phyloP scores from a whole-genome alignment of 2,888 invertebrate genomes.

The Dugesia japonica region DNA sequence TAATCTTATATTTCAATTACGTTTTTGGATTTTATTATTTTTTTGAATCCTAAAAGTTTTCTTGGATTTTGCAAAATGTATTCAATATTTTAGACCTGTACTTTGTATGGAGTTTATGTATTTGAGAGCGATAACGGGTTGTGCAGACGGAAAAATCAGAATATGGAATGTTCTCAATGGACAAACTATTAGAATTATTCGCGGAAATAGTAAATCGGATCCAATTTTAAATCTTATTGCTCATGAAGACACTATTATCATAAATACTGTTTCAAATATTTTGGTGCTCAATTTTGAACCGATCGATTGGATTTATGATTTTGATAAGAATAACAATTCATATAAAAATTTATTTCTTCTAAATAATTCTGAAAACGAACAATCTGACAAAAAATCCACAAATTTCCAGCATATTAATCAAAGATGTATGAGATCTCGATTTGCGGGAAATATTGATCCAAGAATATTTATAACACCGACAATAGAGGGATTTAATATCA shows the following conservation, averaged over 20 bases:
- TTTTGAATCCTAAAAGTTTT: too few relatives aligned
- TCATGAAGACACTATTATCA: constrained; percentile 43
- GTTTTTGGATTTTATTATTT: too few relatives aligned
- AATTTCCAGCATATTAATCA: neutral
- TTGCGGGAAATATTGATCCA: neutral
- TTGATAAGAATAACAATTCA: constrained; percentile 12
- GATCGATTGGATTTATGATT: constrained; percentile 43
- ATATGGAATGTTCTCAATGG: constrained; percentile 47
- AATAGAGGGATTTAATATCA: neutral
- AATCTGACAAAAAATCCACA: neutral
- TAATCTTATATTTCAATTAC: too few relatives aligned
- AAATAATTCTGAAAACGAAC: neutral
- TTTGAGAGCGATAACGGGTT: constrained; percentile 46
- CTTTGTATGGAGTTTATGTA: constrained; percentile 45
- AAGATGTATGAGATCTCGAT: neutral
- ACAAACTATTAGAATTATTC: constrained; percentile 46
- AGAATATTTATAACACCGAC: neutral
- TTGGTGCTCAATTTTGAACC: constrained; percentile 46
- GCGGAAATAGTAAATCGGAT: constrained; percentile 47
- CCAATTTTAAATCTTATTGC: constrained; percentile 44
- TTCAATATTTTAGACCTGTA: too few relatives aligned
- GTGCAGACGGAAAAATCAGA: constrained; percentile 44
- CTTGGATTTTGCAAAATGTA: too few relatives aligned
- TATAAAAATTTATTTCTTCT: neutral
- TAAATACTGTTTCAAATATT: constrained; percentile 43